Evolutionary conservation across 2,888 invertebrate species (phyloP), one percentile per base, ranked within the genome.

Genomic region (Leuctra nigra): DNA sequence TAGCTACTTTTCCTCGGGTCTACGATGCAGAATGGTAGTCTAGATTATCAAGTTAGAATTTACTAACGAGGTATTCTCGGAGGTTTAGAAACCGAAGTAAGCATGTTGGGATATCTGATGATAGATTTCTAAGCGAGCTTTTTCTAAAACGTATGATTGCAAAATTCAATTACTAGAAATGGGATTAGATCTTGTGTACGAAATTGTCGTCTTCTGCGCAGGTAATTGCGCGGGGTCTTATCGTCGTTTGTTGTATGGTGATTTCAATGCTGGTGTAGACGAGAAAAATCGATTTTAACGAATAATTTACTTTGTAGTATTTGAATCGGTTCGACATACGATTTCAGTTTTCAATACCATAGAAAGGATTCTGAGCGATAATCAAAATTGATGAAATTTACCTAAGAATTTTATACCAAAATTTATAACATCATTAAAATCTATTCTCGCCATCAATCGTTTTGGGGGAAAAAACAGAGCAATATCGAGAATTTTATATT

Each of bases 21-120:
- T 7, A 7, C 7, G 29, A 7, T 7, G 11, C 29, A 29, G 29
- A 29, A 7, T 6, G 11, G 11, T 29, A 29, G 29, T 29, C 29
- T 29, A 29, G 44, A 44, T 44, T 22, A 44, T 44, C 44, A 44
- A 44, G 23, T 23, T 44, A 20, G 44, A 44, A 44, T 44, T 44
- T 20, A 44, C 44, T 44, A 44, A 23, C 20, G 22, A 44, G n/a
- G 20, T 44, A 44, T 44, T 44, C 23, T 6, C 29, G 11, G 6
- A 6, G 29, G 6, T 11, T 29, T 29, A n/a, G n/a, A n/a, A n/a
- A n/a, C n/a, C n/a, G n/a, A n/a, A n/a, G n/a, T n/a, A n/a, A n/a
- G n/a, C 39, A 18, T 39, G 18, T 6, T 39, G 39, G 39, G 39
- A 29, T 44, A 44, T 20, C 44, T 44, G 44, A 44, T 44, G 44